Conservation (phyloP, 2,113 vertebrate species). For the Xenus cinereus region DNA sequence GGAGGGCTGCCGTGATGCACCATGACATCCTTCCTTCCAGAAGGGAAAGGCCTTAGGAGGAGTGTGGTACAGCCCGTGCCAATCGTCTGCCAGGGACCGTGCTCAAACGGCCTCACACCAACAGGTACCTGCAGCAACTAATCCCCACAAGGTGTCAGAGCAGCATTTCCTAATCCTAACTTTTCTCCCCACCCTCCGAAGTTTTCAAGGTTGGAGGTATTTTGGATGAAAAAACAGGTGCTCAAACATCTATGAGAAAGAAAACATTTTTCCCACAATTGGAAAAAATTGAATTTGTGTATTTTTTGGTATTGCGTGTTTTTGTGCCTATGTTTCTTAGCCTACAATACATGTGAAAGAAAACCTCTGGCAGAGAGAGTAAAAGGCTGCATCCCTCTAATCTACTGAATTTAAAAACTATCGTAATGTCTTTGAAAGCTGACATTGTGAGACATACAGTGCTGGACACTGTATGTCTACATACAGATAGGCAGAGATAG, state of each 20-base stretch:
- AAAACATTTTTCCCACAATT: not conserved
- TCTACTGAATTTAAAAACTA: not conserved
- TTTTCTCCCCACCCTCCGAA: not conserved
- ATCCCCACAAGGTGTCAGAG: not conserved
- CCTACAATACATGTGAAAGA: not conserved
- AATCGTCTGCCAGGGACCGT: not conserved
- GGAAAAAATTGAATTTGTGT: not conserved
- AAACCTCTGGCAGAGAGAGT: not conserved
- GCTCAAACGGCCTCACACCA: not conserved
- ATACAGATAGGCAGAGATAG: too few relatives aligned
- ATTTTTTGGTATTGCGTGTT: not conserved
- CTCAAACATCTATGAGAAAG: not conserved
- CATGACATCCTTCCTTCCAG: not conserved
- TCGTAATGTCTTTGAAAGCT: not conserved
- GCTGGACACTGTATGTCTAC: not conserved
- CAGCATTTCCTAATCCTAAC: not conserved
- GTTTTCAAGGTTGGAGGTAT: not conserved
- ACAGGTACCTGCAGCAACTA: not conserved
- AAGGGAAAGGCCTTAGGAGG: not conserved
- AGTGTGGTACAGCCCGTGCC: rapidly evolving
- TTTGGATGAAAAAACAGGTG: not conserved
- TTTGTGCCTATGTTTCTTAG: not conserved
- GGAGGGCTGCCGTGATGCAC: not conserved
- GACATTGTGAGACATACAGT: not conserved
- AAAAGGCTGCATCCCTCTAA: not conserved